A percentile compares a stretch with the other conserved stretches of the same genome.
These are phyloP conservation scores for Vulpes lagopus DNA, from an alignment of 2,113 vertebrate species.

Conservation along the genomic window DNA sequence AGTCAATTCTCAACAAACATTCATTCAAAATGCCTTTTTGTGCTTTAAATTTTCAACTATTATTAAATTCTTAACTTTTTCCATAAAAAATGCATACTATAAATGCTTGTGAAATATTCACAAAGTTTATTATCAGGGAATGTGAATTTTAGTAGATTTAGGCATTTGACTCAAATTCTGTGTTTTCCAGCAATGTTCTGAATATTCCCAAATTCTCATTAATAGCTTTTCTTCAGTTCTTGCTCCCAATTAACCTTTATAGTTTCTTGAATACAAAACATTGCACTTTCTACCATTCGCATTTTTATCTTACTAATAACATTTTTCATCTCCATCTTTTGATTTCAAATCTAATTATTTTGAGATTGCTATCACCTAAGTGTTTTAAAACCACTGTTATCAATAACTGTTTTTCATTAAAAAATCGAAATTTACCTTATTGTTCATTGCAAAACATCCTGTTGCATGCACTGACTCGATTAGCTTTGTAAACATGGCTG, in stretches of 20 bases:
- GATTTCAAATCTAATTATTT: slow-evolving; percentile 85
- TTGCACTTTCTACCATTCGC: slow-evolving; percentile 67
- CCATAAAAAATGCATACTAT: background rate
- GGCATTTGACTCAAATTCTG: background rate
- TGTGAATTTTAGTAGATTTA: slow-evolving; percentile 12
- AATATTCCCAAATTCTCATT: slow-evolving; percentile 74
- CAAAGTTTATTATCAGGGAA: background rate
- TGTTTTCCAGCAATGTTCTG: slow-evolving; percentile 44
- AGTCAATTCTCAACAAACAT: background rate
- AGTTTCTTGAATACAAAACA: slow-evolving; percentile 79
- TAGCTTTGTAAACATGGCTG: background rate
- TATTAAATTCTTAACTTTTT: background rate
- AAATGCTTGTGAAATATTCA: background rate
- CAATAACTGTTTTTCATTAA: slow-evolving; percentile 83
- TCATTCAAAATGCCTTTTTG: background rate
- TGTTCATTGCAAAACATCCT: slow-evolving; percentile 58
- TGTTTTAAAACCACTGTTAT: slow-evolving; percentile 81
- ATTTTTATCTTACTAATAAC: slow-evolving; percentile 83
- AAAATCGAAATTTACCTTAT: slow-evolving; percentile 75
- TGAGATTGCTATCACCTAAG: slow-evolving; percentile 75
- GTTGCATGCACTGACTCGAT: background rate
- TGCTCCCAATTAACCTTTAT: slow-evolving; percentile 88
- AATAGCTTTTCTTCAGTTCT: slow-evolving; percentile 76
- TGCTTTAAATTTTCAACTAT: background rate
- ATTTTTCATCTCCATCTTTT: slow-evolving; percentile 85